Base-by-base conservation (phyloP, 2,113 vertebrate species). In the Aplodontia rufa region DNA sequence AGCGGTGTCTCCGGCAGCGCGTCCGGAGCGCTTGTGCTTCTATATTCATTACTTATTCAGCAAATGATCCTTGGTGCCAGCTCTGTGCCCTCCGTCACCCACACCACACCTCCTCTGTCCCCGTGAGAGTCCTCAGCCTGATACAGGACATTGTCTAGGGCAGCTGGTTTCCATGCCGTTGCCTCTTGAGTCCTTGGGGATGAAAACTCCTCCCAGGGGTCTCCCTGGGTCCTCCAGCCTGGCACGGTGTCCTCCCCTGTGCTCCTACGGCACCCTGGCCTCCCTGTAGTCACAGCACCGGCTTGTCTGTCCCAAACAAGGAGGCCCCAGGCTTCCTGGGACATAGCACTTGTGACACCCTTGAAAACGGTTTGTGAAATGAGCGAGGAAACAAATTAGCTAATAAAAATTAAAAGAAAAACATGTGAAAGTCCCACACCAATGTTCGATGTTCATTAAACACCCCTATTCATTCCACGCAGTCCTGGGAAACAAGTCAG, bases 331-430 rank as follows among this genome's bases (percentile, higher is more conserved):
- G n/a, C 74, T 86, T 40, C 32, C 42, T 10, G 13, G 69, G 82
- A 74, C 60, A 91, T 20, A 9, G 58, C 28, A 26, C 53, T 62
- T 45, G 62, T 55, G 72, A 87, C 89, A 72, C 83, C 37, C 85
- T 37, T 30, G 9, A 5, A 51, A 55, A 76, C 40, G n/a, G 47
- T 95, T 60, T 69, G 8, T 16, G 37, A 49, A 82, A 10, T 74
- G 49, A 95, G 53, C 32, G 26, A 51, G 68, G 22, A 93, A 91
- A 82, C 12, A 82, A 82, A 92, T 24, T 84, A 51, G 49, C 66
- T n/a, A 58, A 88, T 69, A 69, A 79, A 92, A 66, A 86, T 82
- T 13, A 64, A 79, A 64, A n/a, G 53, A 51, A 66, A 47, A 53
- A 24, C 19, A 66, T 8, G 26, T 19, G 47, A 87, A 66, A 89